Conservation (phyloP, 64 coral and sea anemone species). For the Exaiptasia diaphana region DNA sequence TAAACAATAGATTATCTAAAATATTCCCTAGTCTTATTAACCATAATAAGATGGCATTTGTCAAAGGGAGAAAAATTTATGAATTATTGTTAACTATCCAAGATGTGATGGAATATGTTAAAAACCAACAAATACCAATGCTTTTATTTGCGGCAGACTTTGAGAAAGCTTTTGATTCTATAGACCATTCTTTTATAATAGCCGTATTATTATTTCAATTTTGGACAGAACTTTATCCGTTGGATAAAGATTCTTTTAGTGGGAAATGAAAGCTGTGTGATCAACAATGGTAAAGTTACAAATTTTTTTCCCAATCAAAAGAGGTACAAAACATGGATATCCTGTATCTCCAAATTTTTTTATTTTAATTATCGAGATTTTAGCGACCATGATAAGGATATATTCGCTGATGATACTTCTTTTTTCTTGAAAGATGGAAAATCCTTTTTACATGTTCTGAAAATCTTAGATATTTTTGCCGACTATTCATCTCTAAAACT, state of each 20-base stretch:
- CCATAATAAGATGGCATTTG: background rate
- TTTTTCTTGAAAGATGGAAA: background rate
- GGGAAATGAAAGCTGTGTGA: too few species aligned
- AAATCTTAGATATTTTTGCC: background rate
- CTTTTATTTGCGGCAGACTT: too few species aligned
- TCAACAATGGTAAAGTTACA: background rate
- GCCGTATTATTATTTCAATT: background rate
- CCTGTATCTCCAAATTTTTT: background rate
- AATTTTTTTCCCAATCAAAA: background rate
- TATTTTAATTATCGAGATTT: background rate
- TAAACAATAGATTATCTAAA: background rate
- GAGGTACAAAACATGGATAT: background rate
- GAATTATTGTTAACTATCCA: too few species aligned
- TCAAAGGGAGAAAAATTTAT: background rate
- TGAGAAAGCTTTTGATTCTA: too few species aligned
- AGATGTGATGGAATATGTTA: too few species aligned
- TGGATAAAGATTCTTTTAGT: background rate
- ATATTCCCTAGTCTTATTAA: background rate
- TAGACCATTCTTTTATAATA: background rate
- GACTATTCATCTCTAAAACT: background rate
- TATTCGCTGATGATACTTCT: background rate
- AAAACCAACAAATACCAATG: too few species aligned
- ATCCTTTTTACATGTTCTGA: background rate
- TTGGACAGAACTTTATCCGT: background rate
- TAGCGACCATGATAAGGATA: background rate